These are phyloP conservation scores for Parochlus steinenii DNA, from an alignment of 2,888 invertebrate species.

Conservation along the genomic window DNA sequence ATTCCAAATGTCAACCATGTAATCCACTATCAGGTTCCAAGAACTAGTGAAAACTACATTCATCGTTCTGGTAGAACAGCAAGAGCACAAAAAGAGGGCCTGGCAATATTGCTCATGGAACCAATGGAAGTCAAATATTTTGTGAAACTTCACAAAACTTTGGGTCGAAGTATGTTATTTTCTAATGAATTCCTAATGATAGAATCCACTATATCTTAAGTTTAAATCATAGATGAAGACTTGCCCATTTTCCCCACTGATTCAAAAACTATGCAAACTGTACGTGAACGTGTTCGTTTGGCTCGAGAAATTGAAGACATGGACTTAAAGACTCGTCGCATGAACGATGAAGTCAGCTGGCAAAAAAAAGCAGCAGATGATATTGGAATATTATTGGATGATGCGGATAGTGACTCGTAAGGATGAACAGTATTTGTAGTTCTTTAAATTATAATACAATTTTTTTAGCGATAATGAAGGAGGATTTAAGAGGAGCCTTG, in stretches of 20 bases:
- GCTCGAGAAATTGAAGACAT: slow-evolving; percentile 68
- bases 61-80: slow-evolving; percentile 96
- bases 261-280: slow-evolving; percentile 28
- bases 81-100: slow-evolving; percentile 70
- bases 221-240: slow-evolving; percentile 48
- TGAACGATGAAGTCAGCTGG: slow-evolving; percentile 64
- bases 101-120: slow-evolving; percentile 83
- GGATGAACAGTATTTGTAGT: slow-evolving; percentile 13
- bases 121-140: slow-evolving; percentile 70
- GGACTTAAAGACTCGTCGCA: slow-evolving; percentile 45
- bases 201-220: slow-evolving; percentile 5
- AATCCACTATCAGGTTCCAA: slow-evolving; percentile 90
- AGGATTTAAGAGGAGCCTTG: neutral
- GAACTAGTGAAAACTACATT: slow-evolving; percentile 90
- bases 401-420: slow-evolving; percentile 36
- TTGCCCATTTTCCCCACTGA: slow-evolving; percentile 70
- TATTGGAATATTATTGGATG: slow-evolving; percentile 83
- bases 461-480: slow-evolving; percentile 2
- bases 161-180: slow-evolving; percentile 59
- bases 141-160: slow-evolving; percentile 60
- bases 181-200: slow-evolving; percentile 12
- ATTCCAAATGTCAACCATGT: slow-evolving; percentile 89
- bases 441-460: neutral
- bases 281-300: slow-evolving; percentile 53
- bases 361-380: slow-evolving; percentile 69